These are phyloP conservation scores for Acanthornis magna DNA, from an alignment of 2,797 vertebrate genomes.

Conservation along the genomic window DNA sequence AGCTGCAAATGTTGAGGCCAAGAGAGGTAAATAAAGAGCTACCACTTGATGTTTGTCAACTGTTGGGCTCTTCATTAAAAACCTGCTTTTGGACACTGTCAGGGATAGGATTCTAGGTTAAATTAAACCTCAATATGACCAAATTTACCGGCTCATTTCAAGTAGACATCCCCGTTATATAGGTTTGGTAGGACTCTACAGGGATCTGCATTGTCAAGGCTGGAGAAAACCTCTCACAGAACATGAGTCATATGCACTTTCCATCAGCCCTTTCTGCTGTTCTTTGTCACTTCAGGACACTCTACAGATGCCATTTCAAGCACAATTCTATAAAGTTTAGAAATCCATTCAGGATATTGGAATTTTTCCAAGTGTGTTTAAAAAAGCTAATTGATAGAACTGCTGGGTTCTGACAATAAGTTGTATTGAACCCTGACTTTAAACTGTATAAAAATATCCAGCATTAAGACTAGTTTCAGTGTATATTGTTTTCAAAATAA, in stretches of 20 bases:
- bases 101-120: background rate
- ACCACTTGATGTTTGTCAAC: background rate
- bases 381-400: background rate
- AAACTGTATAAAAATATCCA: background rate
- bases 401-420: background rate
- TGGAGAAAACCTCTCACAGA: background rate
- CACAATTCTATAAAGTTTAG: background rate
- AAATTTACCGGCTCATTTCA: background rate
- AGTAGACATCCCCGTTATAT: background rate
- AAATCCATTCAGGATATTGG: background rate
- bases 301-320: background rate
- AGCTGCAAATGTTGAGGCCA: background rate
- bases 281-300: background rate
- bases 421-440: background rate
- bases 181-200: background rate
- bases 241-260: background rate
- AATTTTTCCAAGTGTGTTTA: background rate
- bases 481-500: background rate
- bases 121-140: background rate
- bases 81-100: background rate
- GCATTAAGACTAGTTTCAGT: background rate
- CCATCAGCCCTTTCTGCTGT: background rate
- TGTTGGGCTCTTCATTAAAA: background rate
- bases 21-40: background rate
- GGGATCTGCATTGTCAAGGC: rapidly evolving